Evolutionary conservation across 2,113 vertebrate genomes (phyloP).

Genomic region (Apaloderma vittatum): DNA sequence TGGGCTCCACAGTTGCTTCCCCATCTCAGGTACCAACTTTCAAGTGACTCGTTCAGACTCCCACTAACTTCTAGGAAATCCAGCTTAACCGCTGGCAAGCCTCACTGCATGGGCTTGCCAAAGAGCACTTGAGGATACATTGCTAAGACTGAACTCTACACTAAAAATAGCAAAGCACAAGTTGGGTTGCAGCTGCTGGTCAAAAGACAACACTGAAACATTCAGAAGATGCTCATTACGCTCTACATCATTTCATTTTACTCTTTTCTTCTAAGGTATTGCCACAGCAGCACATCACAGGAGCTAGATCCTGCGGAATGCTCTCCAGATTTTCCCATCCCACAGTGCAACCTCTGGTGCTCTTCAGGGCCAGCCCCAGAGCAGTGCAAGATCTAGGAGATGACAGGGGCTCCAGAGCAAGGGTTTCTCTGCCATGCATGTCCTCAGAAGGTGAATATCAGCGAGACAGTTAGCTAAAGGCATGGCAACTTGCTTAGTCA

Average conservation of each 20-base stretch:
- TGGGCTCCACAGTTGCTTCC: background rate
- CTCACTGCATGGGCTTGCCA: background rate
- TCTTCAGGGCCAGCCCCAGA: background rate
- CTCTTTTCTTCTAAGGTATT: background rate
- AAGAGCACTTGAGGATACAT: slow-evolving; percentile 31
- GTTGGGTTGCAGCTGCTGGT: background rate
- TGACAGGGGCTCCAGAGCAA: background rate
- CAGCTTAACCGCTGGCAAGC: background rate
- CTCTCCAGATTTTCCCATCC: background rate
- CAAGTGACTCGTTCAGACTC: background rate
- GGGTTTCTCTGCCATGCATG: background rate
- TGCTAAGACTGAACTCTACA: slow-evolving; percentile 7
- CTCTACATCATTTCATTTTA: background rate
- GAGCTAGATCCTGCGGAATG: background rate
- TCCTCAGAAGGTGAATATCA: background rate
- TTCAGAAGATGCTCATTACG: background rate
- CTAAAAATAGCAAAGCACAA: slow-evolving; percentile 24
- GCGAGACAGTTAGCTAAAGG: background rate
- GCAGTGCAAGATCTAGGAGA: background rate
- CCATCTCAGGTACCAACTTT: background rate
- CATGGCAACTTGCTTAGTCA: background rate
- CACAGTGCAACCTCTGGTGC: background rate
- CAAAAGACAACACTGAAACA: slow-evolving; percentile 28
- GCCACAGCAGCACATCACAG: fast-evolving
- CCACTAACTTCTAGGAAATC: slow-evolving; percentile 23